phyloP scores from a whole-genome alignment of 2,113 vertebrate species.

The Orientallactaga bullata region DNA sequence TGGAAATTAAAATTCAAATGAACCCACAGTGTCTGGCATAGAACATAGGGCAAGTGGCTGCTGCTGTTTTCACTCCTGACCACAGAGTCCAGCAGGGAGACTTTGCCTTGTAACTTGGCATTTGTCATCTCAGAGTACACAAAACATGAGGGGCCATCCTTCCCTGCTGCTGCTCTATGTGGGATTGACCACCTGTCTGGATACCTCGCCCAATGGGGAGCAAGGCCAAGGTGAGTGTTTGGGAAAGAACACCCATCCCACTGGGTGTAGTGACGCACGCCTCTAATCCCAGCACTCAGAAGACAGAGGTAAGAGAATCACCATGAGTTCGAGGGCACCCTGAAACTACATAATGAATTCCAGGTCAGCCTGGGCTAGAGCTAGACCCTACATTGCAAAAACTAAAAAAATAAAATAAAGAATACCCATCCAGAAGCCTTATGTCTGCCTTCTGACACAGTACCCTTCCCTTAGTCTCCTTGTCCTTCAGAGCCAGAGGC shows the following conservation, averaged over 20 bases:
- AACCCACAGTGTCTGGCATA: background rate
- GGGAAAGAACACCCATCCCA: background rate
- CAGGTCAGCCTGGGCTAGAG: no score
- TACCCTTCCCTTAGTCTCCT: no score
- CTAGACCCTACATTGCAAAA: no score
- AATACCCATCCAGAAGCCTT: background rate
- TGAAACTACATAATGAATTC: no score
- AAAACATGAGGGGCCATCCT: constrained; percentile 74
- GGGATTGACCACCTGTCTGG: constrained; percentile 62
- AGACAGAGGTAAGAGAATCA: no score
- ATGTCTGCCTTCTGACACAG: background rate
- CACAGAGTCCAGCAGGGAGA: background rate
- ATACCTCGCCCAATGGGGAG: background rate
- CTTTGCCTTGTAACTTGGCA: background rate
- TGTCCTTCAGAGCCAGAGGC: background rate
- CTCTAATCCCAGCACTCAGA: no score
- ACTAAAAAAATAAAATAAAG: no score
- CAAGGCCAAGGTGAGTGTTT: constrained; percentile 66
- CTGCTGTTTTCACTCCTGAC: background rate
- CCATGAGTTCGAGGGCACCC: no score
- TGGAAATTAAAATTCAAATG: background rate
- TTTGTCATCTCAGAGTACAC: background rate
- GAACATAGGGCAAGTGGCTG: background rate
- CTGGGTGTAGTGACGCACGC: no score
- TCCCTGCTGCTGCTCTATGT: constrained; percentile 78